Conservation (phyloP, 1,140 invertebrate genomes). For the Sarcophaga peregrina region DNA sequence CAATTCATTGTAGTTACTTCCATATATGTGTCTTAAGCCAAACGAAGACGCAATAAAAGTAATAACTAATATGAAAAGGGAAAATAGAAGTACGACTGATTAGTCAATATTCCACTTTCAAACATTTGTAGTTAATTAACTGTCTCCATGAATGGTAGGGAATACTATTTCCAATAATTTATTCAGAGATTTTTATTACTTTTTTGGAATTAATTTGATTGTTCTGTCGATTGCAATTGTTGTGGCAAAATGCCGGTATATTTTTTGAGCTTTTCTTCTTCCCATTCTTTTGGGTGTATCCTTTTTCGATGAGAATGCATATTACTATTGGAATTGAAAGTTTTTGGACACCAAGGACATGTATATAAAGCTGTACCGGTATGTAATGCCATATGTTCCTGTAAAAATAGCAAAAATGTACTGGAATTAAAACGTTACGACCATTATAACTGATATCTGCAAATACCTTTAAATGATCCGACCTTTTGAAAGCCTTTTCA, state of each 20-base stretch:
- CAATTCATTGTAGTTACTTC: too few relatives aligned
- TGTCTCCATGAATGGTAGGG: too few relatives aligned
- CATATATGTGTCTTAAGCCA: neutral
- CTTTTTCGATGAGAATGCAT: constrained; percentile 64
- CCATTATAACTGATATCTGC: neutral
- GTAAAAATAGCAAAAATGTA: neutral
- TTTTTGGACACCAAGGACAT: constrained; percentile 62
- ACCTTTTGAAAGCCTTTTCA: neutral
- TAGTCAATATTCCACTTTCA: neutral
- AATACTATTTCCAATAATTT: neutral
- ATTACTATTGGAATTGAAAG: constrained; percentile 64
- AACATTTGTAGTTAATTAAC: neutral
- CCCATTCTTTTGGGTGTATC: constrained; percentile 59
- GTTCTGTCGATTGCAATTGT: too few relatives aligned
- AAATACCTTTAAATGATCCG: neutral
- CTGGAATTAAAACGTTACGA: neutral
- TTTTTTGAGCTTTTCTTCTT: constrained; percentile 43
- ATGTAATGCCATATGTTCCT: constrained; percentile 63
- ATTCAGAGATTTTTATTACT: neutral
- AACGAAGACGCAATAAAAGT: too few relatives aligned
- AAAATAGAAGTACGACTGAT: neutral
- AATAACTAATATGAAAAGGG: neutral
- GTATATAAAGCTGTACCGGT: constrained; percentile 62
- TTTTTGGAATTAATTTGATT: neutral
- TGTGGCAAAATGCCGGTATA: neutral